Base-by-base conservation (phyloP, 2,888 invertebrate genomes). In the Philonicus albiceps region DNA sequence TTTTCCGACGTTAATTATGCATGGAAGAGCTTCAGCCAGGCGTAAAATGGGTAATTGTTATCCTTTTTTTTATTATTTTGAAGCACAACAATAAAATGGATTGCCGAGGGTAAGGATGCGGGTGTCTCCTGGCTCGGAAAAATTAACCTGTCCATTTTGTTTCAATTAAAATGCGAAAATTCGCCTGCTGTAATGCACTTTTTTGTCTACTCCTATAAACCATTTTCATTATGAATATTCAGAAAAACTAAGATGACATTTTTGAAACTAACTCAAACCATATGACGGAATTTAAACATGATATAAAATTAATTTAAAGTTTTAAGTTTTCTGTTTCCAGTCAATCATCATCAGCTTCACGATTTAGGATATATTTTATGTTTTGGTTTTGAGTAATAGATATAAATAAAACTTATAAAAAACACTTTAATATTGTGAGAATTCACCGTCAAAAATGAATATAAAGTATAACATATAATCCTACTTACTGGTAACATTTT, bases 1-100 rank as follows among this genome's bases (percentile, higher is more conserved):
- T 80, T 80, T 80, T 80, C 80, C 49, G 80, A 80, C 80, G 80
- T 74, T 64, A n/a, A 85, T 89, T 90, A 90, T 91, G 92, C 91
- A 91, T 91, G 91, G 90, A 89, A 89, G 89, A 89, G 89, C 90
- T 90, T 90, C 90, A 91, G 88, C 90, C 89, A 90, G 89, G 90
- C 90, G 91, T 90, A 91, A 91, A 91, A 90, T 91, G 90, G 89
- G 88, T 89, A 89, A 90, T 89, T 88, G 87, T 89, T 89, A 89
- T 88, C 83, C 88, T 89, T 88, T 89, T n/a, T 89, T 64, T 22
- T 64, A 49, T 49, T 84, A 72, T 30, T 73, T 85, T 27, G 6
- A 37, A 64, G 64, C 37, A 34, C n/a, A 37, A 83, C 34, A 64
- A 64, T 37, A 37, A 53, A 55, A 55, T 22, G 64, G 22, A 64